A percentile compares a stretch with the other conserved stretches of the same genome.
phyloP scores from a whole-genome alignment of 2,113 vertebrate genomes.

The Hippoglossus stenolepis region DNA sequence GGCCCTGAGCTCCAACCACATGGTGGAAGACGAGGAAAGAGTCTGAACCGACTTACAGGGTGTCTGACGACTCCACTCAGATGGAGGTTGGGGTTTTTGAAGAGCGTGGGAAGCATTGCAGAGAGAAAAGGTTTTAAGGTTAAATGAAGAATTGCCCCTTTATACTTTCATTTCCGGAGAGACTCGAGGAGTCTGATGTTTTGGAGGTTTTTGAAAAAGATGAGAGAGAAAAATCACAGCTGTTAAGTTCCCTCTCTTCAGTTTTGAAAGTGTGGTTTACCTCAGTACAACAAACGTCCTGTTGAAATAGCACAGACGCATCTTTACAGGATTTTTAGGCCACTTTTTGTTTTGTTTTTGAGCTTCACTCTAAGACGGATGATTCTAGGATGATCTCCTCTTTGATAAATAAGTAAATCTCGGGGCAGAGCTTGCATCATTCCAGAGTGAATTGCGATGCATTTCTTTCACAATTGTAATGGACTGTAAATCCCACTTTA shows the following conservation, averaged over 20 bases:
- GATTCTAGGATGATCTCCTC: slow-evolving; percentile 30
- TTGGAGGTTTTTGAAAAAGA: background rate
- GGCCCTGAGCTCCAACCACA: slow-evolving; percentile 54
- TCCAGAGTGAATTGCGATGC: slow-evolving; percentile 29
- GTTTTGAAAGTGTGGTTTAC: slow-evolving; percentile 30
- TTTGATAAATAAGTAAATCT: slow-evolving; percentile 36
- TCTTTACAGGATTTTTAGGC: slow-evolving; percentile 47
- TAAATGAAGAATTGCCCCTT: slow-evolving; percentile 23
- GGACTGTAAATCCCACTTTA: slow-evolving; percentile 43
- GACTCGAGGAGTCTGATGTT: slow-evolving; percentile 10
- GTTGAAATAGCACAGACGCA: slow-evolving; percentile 17
- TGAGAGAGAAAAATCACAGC: slow-evolving; percentile 5
- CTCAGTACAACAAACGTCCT: slow-evolving; percentile 16
- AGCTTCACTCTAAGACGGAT: slow-evolving; percentile 27
- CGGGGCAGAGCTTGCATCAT: slow-evolving; percentile 40
- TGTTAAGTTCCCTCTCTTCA: slow-evolving; percentile 29
- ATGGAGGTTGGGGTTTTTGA: slow-evolving; percentile 15
- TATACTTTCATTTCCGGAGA: slow-evolving; percentile 22
- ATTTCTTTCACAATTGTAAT: slow-evolving; percentile 32
- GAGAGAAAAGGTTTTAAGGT: slow-evolving; percentile 11
- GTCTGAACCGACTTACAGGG: background rate
- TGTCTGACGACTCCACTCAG: slow-evolving; percentile 8
- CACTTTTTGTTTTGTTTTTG: background rate
- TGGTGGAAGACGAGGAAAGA: slow-evolving; percentile 54
- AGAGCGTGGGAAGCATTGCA: slow-evolving; percentile 20